Evolutionary conservation across 2,797 vertebrate species (phyloP).

Genomic region (Buceros bicornis): DNA sequence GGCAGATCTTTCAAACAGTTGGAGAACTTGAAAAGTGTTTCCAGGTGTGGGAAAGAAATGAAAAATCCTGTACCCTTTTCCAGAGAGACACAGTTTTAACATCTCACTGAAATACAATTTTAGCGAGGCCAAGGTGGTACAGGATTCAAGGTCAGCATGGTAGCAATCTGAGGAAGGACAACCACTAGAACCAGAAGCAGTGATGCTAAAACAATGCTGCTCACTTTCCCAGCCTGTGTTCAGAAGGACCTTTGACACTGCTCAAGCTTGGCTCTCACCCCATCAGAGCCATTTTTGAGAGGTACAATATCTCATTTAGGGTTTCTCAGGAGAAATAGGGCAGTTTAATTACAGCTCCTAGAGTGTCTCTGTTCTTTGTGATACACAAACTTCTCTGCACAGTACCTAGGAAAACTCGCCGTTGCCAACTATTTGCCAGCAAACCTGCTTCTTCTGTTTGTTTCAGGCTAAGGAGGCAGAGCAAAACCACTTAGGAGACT

Average conservation of each 20-base stretch:
- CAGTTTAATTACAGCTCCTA: constrained; percentile 15
- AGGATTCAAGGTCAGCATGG: not conserved
- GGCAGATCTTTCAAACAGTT: not conserved
- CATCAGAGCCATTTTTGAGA: not conserved
- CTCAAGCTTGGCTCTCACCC: not conserved
- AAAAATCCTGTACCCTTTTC: not conserved
- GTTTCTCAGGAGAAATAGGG: not conserved
- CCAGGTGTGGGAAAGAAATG: not conserved
- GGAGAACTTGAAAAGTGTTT: not conserved
- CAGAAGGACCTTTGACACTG: not conserved
- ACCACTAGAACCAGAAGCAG: not conserved
- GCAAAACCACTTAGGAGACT: not conserved
- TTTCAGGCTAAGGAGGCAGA: not conserved
- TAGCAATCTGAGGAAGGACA: not conserved
- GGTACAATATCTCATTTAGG: not conserved
- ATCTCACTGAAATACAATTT: not conserved
- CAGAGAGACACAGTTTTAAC: not conserved
- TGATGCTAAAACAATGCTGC: not conserved
- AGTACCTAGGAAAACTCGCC: not conserved
- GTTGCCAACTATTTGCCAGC: not conserved
- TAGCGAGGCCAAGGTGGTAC: not conserved
- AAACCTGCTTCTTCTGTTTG: not conserved
- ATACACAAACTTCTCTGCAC: not conserved
- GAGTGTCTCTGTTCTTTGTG: not conserved
- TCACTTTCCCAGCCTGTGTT: not conserved